Conservation (phyloP, 35 echinoderm and acorn worm genomes). For the Ophiothrix spiculata region DNA sequence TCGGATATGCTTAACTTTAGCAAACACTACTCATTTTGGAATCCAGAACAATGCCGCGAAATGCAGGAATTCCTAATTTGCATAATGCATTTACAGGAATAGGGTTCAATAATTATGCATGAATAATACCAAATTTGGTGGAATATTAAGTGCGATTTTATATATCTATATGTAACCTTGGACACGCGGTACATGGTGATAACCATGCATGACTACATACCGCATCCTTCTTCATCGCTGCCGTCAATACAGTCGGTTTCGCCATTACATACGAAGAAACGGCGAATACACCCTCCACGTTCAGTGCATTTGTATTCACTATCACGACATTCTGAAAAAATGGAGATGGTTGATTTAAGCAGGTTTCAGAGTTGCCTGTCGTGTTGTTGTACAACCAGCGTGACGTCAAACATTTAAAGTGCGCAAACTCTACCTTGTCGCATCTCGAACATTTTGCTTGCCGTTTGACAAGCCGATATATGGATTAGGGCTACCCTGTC, state of each 20-base stretch:
- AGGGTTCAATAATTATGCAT: not conserved
- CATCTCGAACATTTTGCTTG: not conserved
- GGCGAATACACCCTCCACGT: not conserved
- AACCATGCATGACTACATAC: not conserved
- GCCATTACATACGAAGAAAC: not conserved
- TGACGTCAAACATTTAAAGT: not conserved
- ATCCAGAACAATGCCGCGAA: too few species aligned
- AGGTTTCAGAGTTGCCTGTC: not conserved
- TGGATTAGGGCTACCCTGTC: too few species aligned
- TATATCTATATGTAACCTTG: not conserved
- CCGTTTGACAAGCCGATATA: too few species aligned
- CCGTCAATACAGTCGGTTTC: not conserved
- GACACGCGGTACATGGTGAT: too few species aligned
- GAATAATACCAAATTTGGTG: not conserved
- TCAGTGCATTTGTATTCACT: constrained; percentile 2
- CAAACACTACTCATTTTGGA: not conserved
- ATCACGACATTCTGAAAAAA: not conserved
- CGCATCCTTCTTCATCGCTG: constrained; percentile 5
- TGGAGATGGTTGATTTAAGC: not conserved
- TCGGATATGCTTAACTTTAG: too few species aligned
- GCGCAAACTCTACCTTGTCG: not conserved
- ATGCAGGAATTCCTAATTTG: not conserved
- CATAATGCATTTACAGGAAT: not conserved
- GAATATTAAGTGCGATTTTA: not conserved
- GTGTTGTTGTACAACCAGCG: not conserved